Base-by-base conservation (phyloP, 2,888 invertebrate genomes). In the Tribolium freemani region DNA sequence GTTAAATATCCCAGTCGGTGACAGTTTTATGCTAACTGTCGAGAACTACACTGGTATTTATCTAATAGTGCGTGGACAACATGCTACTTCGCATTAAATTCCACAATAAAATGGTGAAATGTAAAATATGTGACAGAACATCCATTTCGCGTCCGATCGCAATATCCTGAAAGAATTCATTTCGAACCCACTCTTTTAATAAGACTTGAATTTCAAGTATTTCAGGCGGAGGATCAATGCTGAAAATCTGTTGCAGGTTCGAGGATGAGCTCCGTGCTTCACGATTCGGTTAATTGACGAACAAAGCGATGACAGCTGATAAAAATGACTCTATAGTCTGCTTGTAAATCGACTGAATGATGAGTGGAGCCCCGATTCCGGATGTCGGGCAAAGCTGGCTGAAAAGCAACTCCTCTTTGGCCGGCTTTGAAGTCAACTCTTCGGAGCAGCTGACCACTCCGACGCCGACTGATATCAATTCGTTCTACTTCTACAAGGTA, bases 401-500 rank as follows among this genome's bases (percentile, higher is more conserved):
- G 50, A 74, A 75, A 44, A 74, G 74, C 51, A 79, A 79, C 72
- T 74, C 44, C 8, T 73, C 74, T 38, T 66, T 74, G 10, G 71
- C 71, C 45, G 60, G 58, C 30, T 56, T 67, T 16, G 78, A 76
- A 54, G 63, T 57, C 44, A 78, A 80, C 64, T 69, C 72, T 30
- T 64, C 78, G n/a, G 75, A 77, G 50, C 64, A 74, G 26, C 61
- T 76, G 51, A 76, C 72, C 44, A 75, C 77, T 54, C 78, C 77
- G n/a, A 68, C 69, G 26, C 75, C 80, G 66, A 88, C 88, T 2
- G 81, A 83, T 68, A 87, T 89, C 81, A 87, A 89, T 79, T 89
- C 89, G 58, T 89, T 89, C 74, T 89, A 88, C 76, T 89, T 89
- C 77, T 89, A 89, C 81, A 89, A 89, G 88, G 89, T 89, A 81